These are phyloP conservation scores for Philopotamus ludificatus DNA, from an alignment of 1,140 invertebrate species.

Conservation along the genomic window DNA sequence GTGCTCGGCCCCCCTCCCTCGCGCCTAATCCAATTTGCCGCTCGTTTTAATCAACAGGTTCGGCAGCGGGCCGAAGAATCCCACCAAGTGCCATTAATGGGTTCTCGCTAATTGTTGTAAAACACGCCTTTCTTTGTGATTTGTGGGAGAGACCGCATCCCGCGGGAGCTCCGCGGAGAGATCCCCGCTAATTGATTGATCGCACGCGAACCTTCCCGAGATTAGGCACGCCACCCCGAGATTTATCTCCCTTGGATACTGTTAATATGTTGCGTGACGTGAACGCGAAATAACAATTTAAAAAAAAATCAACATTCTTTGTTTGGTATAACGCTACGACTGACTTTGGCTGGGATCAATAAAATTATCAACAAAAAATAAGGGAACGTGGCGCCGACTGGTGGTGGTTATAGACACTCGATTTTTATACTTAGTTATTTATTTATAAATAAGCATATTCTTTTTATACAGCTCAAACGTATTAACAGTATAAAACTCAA, in stretches of 20 bases:
- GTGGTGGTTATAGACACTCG: no score
- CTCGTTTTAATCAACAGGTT: constrained; percentile 34
- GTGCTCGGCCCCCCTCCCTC: constrained; percentile 4
- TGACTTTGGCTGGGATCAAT: no score
- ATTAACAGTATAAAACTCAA: no score
- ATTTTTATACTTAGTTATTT: no score
- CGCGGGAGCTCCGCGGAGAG: background rate
- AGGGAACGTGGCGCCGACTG: no score
- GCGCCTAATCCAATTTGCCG: constrained; percentile 30
- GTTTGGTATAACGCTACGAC: no score
- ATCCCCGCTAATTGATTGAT: constrained; percentile 5
- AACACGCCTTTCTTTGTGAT: background rate
- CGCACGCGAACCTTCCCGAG: constrained; percentile 2
- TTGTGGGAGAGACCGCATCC: background rate
- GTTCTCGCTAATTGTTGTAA: constrained; percentile 15
- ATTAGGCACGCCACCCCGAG: constrained; percentile 4
- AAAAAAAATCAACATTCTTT: no score
- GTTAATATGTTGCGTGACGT: no score
- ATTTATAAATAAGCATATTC: no score
- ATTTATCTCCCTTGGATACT: constrained; percentile 11
- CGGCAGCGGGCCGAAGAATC: background rate
- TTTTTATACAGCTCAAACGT: no score
- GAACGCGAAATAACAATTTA: no score
- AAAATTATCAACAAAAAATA: no score
- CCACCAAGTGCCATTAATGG: background rate